Percentiles rank a stretch among this genome's conserved stretches.
These are phyloP conservation scores for Sinonovacula constricta DNA, from an alignment of 1,140 invertebrate genomes.

Conservation along the genomic window DNA sequence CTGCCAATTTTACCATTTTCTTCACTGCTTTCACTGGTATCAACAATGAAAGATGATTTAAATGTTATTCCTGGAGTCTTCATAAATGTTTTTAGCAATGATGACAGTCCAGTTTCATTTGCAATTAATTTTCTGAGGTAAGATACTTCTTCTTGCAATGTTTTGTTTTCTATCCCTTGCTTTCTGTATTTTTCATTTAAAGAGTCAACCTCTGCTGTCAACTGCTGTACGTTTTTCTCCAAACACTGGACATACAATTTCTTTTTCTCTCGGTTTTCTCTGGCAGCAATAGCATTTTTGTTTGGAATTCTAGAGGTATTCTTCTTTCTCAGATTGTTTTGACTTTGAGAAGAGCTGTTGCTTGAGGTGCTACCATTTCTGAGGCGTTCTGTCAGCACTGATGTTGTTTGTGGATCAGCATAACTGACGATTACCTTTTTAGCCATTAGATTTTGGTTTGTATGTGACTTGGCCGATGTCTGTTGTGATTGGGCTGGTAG, in stretches of 20 bases:
- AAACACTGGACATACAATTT: conserved; percentile 8
- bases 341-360: too few relatives aligned
- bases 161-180: not conserved
- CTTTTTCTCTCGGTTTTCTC: conserved; percentile 33
- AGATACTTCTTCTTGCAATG: conserved; percentile 11
- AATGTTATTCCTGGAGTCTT: conserved; percentile 9
- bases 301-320: too few relatives aligned
- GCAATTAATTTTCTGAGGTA: conserved; percentile 32
- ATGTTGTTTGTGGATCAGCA: too few relatives aligned
- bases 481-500: too few relatives aligned
- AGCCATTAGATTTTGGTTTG: too few relatives aligned
- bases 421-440: too few relatives aligned
- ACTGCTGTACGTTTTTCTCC: not conserved
- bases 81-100: conserved; percentile 12
- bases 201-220: conserved; percentile 1
- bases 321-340: too few relatives aligned
- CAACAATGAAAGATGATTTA: conserved; percentile 5
- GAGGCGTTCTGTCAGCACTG: too few relatives aligned
- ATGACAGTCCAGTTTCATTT: conserved; percentile 24
- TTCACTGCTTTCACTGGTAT: not conserved
- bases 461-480: too few relatives aligned
- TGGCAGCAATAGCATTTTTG: conserved; percentile 24
- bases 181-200: not conserved
- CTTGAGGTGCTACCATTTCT: too few relatives aligned
- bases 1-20: not conserved